Evolutionary conservation across 2,797 vertebrate genomes (phyloP), one percentile per base, ranked within the genome.

Genomic region (Molothrus ater): DNA sequence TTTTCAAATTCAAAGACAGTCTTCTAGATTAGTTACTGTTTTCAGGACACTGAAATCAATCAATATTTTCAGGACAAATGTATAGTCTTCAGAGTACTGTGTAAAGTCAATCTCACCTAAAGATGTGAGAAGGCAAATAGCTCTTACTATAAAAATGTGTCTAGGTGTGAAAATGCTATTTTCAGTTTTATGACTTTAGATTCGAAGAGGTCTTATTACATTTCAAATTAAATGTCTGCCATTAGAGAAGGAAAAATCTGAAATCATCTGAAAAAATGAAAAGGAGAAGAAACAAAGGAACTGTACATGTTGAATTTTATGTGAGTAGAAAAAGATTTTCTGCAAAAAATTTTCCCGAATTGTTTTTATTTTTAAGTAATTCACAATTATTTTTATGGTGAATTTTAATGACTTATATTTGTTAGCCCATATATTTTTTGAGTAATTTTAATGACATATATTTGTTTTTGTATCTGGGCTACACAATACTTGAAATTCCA

Each of bases 401-500:
- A n/a, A n/a, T 56, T 56, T 56, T 56, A n/a, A 34, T 34, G 32
- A 72, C 7, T 40, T 89, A 38, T 56, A 71, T 66, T 53, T 18
- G 51, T 51, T 51, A 51, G 28, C 17, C 17, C 50, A 29, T 51
- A 51, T 51, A 51, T 51, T 29, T 29, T 10, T 29, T 18, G 18
- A 29, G 72, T 83, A 36, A 59, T 36, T 59, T 36, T 36, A 59
- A 36, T 36, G 56, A 75, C 10, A 54, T 88, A 38, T 53, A 70
- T 68, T 73, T 86, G 60, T 92, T 53, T 53, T 53, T 31, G 29
- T 31, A 12, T 31, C 29, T 53, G 51, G 51, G 51, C 17, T 29
- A 51, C 50, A 50, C 54, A 80, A 81, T 91, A 94, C 59, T 83
- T 90, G 80, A 93, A 97, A 97, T 83, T 57, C 40, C 43, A 92